Conservation (phyloP, 2,113 vertebrate genomes). For the Miniopterus natalensis region DNA sequence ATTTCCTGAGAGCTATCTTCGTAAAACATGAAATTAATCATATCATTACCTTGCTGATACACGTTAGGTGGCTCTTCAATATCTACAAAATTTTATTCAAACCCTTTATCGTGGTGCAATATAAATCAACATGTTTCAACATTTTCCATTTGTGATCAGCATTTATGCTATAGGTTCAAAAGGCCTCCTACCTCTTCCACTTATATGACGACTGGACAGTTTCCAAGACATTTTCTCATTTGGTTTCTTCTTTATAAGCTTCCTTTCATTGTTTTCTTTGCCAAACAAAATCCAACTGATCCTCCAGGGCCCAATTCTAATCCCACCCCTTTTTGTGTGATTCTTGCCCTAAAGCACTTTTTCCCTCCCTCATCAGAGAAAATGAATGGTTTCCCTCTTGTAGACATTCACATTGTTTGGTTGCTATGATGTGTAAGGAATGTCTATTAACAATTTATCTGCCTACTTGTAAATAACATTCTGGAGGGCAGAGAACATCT, state of each 20-base stretch:
- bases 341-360: not conserved
- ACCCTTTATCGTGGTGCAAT: not conserved
- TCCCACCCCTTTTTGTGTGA: not conserved
- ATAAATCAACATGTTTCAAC: not conserved
- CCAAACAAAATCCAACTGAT: not conserved
- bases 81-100: not conserved
- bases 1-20: not conserved
- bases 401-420: not conserved
- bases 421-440: not conserved
- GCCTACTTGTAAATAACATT: not conserved
- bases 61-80: not conserved
- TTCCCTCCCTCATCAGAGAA: not conserved
- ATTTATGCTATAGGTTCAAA: not conserved
- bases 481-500: not conserved
- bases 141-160: not conserved
- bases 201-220: not conserved
- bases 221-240: not conserved
- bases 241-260: not conserved
- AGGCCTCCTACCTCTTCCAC: not conserved
- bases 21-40: not conserved
- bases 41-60: not conserved
- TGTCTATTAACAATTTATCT: slow-evolving; percentile 20
- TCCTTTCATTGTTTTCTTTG: not conserved
- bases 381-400: not conserved
- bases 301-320: not conserved